Conservation (phyloP, 2,797 vertebrate genomes). For the Micropoecilia bifurca region DNA sequence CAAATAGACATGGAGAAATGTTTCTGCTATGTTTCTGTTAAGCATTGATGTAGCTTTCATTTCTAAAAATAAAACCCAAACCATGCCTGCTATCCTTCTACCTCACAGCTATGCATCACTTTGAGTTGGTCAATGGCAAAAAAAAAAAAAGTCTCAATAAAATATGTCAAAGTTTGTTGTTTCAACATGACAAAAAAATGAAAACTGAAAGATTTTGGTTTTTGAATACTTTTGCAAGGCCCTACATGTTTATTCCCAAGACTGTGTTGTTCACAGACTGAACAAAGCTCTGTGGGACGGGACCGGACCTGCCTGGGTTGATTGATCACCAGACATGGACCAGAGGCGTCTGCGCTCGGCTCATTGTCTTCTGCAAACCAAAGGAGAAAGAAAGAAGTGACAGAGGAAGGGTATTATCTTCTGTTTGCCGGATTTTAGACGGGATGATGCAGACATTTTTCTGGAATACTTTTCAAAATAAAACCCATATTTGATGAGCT, state of each 20-base stretch:
- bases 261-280: constrained; percentile 12
- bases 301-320: constrained; percentile 58
- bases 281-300: constrained; percentile 28
- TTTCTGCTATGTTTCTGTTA: not conserved
- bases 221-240: not conserved
- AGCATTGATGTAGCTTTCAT: not conserved
- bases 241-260: not conserved
- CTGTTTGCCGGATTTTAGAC: constrained; percentile 4
- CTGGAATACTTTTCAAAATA: constrained; percentile 6
- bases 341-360: constrained; percentile 43
- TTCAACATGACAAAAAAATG: not conserved
- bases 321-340: constrained; percentile 35
- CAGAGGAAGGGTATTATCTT: constrained; percentile 7
- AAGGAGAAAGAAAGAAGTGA: constrained; percentile 20
- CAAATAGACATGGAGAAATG: not conserved
- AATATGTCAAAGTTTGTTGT: not conserved
- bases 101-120: not conserved
- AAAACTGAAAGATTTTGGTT: not conserved
- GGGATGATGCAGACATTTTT: constrained; percentile 15
- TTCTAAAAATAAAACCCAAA: not conserved
- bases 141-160: not conserved
- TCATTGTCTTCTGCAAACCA: constrained; percentile 49
- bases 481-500: constrained; percentile 4
- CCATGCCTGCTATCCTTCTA: not conserved
- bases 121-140: not conserved